A percentile compares a stretch with the other conserved stretches of the same genome.
Conservation (phyloP, 2,113 vertebrate genomes). For the Martes martes region DNA sequence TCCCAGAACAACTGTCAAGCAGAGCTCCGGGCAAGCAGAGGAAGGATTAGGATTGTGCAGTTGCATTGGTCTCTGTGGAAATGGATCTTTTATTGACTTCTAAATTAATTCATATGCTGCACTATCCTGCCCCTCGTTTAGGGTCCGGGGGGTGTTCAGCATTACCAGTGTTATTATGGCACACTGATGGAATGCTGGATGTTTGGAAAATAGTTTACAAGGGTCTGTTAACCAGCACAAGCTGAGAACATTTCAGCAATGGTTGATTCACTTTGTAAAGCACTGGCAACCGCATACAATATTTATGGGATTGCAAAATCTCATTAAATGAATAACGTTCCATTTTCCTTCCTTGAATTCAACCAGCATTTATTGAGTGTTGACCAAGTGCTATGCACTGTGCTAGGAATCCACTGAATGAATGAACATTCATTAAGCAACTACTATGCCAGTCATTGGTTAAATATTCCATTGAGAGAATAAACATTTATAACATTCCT, state of each 20-base stretch:
- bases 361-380: conserved; percentile 48
- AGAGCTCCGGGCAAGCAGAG: not conserved
- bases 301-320: conserved; percentile 69
- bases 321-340: conserved; percentile 55
- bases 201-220: conserved; percentile 53
- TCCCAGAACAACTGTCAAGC: not conserved
- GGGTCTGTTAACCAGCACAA: conserved; percentile 57
- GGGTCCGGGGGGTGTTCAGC: not conserved
- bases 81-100: not conserved
- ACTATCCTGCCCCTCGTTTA: not conserved
- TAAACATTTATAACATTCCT: not conserved
- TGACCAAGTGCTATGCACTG: conserved; percentile 28
- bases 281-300: conserved; percentile 24
- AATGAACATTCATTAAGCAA: conserved; percentile 54
- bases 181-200: conserved; percentile 20
- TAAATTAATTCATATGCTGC: not conserved
- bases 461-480: conserved; percentile 18
- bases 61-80: not conserved
- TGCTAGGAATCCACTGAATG: conserved; percentile 1
- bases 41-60: not conserved
- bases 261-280: conserved; percentile 55
- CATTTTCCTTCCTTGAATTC: conserved; percentile 46
- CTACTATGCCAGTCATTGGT: not conserved
- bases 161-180: not conserved
- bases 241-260: conserved; percentile 49